These are phyloP conservation scores for Acleris emargana DNA, from an alignment of 2,888 invertebrate species.

Conservation along the genomic window DNA sequence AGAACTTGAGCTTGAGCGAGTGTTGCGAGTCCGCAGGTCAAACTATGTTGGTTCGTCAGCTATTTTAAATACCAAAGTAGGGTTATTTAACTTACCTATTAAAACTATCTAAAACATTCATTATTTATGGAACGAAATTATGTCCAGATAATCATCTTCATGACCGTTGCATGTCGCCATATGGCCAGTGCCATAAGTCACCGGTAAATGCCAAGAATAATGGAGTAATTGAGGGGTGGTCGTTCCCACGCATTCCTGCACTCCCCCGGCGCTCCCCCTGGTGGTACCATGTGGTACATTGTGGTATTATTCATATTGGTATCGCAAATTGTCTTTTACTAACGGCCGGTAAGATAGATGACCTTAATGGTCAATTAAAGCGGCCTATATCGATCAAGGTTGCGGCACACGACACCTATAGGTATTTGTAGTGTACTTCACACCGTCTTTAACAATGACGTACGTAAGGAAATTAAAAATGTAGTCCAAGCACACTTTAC, in stretches of 20 bases:
- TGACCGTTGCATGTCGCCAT: slow-evolving; percentile 48
- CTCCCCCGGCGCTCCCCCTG: slow-evolving; percentile 31
- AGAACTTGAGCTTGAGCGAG: no score
- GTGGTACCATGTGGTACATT: slow-evolving; percentile 35
- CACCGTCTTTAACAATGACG: no score
- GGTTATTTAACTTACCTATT: not conserved
- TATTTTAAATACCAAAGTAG: no score
- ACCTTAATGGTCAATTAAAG: not conserved
- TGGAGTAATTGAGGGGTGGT: slow-evolving; percentile 61
- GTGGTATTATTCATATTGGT: slow-evolving; percentile 9
- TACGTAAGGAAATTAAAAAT: no score
- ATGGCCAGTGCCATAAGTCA: slow-evolving; percentile 77
- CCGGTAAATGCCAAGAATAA: slow-evolving; percentile 62
- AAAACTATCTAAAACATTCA: not conserved
- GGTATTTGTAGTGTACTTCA: no score
- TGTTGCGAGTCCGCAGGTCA: no score
- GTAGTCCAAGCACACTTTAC: no score
- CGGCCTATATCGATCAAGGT: not conserved
- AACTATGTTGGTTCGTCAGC: no score
- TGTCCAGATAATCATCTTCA: slow-evolving; percentile 15
- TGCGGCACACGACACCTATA: no score
- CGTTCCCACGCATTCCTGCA: slow-evolving; percentile 80
- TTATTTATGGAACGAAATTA: slow-evolving; percentile 10
- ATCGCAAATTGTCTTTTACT: slow-evolving; percentile 12
- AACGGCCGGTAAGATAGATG: not conserved